Evolutionary conservation across 2,888 invertebrate species (phyloP), one percentile per base, ranked within the genome.

Genomic region (Caenorhabditis sp.): DNA sequence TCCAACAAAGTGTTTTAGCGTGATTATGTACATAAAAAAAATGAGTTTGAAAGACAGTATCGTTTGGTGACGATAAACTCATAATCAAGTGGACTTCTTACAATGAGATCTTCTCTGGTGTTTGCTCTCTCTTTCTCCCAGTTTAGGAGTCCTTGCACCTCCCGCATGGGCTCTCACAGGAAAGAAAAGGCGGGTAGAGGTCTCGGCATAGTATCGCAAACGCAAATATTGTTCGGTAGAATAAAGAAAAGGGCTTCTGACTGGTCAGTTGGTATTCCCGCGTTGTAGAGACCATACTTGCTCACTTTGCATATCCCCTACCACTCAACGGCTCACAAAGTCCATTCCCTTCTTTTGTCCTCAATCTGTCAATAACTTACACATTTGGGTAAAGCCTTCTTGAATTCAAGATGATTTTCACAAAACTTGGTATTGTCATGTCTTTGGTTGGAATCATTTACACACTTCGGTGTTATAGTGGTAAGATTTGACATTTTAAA

Each of bases 61-160:
- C 15, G 40, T 40, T 40, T 60, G 68, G 71, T 40, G 81, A 71
- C 76, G 76, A 81, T 81, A 81, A 76, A 76, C 81, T 68, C 56
- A 56, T 76, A 81, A 76, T 81, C 81, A 81, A 81, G 76, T 81
- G 81, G 76, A 40, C 50, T 62, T 56, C 72, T 60, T 68, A 80
- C 72, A 72, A 72, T 80, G 67, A 53, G 65, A 58, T 50, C 53
- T 35, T 6, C n/a, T 28, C 53, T 18, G 18, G 28, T 37, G 47
- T 76, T 70, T 69, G 62, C 58, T 60, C 65, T 24, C 74, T 35
- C 37, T 28, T 24, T 26, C 44, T 55, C 24, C 37, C 37, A 18
- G 37, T 47, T 61, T 37, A 47, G 47, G 26, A 44, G 47, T 20
- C 56, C 47, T 53, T 67, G 58, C 35, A 56, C 72, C 47, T 72